Conservation (phyloP, 2,113 vertebrate species). For the Helogale parvula region DNA sequence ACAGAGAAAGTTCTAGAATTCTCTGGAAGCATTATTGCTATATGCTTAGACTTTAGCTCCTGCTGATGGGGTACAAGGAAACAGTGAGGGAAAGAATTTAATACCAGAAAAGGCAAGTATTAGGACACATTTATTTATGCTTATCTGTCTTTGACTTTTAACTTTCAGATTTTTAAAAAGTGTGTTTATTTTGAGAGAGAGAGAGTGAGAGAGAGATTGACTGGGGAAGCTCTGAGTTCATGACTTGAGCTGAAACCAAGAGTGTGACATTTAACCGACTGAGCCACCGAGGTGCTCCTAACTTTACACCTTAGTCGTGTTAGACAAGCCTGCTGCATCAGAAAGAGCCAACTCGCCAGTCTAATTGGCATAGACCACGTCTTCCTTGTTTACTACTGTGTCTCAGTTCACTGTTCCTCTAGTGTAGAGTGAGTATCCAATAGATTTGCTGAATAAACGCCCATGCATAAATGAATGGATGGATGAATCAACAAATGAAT, state of each 20-base stretch:
- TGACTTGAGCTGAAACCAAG: no score
- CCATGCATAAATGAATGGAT: not conserved
- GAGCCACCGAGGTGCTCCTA: no score
- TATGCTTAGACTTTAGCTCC: not conserved
- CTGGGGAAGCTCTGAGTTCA: no score
- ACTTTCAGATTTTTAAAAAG: not conserved
- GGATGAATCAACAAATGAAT: not conserved
- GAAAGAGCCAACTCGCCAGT: not conserved
- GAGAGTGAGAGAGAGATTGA: no score
- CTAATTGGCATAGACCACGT: accelerated
- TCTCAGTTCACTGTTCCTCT: not conserved
- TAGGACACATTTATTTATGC: not conserved
- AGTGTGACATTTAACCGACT: no score
- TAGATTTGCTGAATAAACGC: not conserved
- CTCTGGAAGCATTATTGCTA: not conserved
- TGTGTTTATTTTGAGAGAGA: no score
- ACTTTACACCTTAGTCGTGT: not conserved
- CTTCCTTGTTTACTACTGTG: not conserved
- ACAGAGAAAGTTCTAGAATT: not conserved
- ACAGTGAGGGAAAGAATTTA: not conserved
- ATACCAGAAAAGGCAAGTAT: not conserved
- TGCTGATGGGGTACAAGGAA: not conserved
- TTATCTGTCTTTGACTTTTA: not conserved
- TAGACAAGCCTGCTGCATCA: not conserved
- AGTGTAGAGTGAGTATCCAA: not conserved